These are phyloP conservation scores for Antitype chi DNA, from an alignment of 2,888 invertebrate species.

Conservation along the genomic window DNA sequence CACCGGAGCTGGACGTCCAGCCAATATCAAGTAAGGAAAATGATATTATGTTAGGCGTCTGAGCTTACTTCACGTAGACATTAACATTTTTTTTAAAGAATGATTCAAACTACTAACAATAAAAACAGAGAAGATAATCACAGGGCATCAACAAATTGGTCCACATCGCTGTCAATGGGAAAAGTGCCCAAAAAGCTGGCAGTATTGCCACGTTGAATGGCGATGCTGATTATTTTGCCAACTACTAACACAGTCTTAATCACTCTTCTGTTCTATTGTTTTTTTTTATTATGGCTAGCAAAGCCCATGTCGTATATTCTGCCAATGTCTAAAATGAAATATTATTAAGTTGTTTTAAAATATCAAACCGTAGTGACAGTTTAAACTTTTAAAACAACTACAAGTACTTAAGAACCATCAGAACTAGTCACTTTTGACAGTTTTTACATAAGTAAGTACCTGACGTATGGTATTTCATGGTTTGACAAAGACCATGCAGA, in stretches of 20 bases:
- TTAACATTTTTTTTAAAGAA: not conserved
- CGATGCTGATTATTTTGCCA: too few species aligned
- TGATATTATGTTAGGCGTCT: constrained; percentile 41
- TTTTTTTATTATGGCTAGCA: not conserved
- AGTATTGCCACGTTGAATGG: too few species aligned
- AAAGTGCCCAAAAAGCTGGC: too few species aligned
- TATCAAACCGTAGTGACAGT: not conserved
- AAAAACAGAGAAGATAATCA: too few species aligned
- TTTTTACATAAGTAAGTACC: too few species aligned
- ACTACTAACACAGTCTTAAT: too few species aligned
- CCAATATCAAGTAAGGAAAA: constrained; percentile 60
- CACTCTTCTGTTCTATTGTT: too few species aligned
- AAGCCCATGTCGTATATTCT: not conserved
- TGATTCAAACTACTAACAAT: not conserved
- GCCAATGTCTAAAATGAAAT: not conserved
- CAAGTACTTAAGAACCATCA: not conserved
- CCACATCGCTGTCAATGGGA: too few species aligned
- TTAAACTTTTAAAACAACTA: not conserved
- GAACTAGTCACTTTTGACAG: too few species aligned
- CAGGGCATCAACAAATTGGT: too few species aligned
- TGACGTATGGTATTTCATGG: not conserved
- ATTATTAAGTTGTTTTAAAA: not conserved
- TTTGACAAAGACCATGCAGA: not conserved
- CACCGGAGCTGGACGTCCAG: constrained; percentile 56
- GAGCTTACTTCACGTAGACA: not conserved